Conservation (phyloP, 1,140 invertebrate genomes). For the Polyergus mexicanus region DNA sequence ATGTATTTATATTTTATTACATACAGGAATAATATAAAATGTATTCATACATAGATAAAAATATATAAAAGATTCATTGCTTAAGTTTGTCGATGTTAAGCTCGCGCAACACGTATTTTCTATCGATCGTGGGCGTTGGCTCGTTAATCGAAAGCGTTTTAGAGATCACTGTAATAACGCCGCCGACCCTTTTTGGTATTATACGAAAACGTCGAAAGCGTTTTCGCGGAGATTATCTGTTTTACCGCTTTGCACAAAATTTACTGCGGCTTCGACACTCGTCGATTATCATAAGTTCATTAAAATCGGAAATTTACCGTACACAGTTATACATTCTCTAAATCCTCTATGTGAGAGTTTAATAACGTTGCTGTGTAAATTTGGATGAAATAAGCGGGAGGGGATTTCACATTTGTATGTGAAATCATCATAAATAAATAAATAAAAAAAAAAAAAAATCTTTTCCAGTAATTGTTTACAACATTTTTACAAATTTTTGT, state of each 20-base stretch:
- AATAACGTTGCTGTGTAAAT: neutral
- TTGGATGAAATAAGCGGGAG: neutral
- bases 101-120: slow-evolving; percentile 21
- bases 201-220: slow-evolving; percentile 54
- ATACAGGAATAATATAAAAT: no score
- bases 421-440: slow-evolving; percentile 1
- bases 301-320: slow-evolving; percentile 70
- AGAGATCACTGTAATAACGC: slow-evolving; percentile 67
- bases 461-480: neutral
- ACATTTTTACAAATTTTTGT: neutral
- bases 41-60: neutral
- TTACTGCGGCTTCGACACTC: slow-evolving; percentile 67
- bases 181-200: slow-evolving; percentile 68
- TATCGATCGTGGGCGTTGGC: neutral
- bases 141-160: slow-evolving; percentile 61
- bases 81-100: neutral
- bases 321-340: slow-evolving; percentile 11
- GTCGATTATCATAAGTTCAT: slow-evolving; percentile 69
- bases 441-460: slow-evolving; percentile 8
- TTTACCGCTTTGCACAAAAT: slow-evolving; percentile 61
- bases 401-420: no score
- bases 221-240: slow-evolving; percentile 61
- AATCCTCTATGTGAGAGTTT: neutral
- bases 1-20: no score
- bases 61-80: neutral